Conservation (phyloP, 2,113 vertebrate genomes). For the Paracanthobrama guichenoti region DNA sequence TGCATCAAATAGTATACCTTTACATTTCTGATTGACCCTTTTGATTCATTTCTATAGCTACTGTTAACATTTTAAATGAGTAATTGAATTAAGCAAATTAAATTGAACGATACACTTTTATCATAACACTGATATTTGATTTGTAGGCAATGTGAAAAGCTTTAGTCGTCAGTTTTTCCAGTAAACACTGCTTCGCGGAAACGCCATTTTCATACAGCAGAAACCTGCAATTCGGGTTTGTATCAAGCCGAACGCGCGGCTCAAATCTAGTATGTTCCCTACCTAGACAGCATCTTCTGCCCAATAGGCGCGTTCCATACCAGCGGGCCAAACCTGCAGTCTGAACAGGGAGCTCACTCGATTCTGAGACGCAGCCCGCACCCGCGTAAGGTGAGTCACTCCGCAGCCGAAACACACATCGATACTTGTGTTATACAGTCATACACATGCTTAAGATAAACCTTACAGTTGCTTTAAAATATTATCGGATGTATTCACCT, state of each 20-base stretch:
- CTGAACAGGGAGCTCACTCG: neutral
- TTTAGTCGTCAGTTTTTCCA: too few species aligned
- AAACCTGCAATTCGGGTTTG: constrained; percentile 38
- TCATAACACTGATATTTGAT: too few species aligned
- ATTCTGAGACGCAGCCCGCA: neutral
- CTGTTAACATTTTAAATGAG: too few species aligned
- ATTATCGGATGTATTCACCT: too few species aligned
- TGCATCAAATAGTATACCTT: too few species aligned
- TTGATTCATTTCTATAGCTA: too few species aligned
- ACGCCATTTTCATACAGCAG: constrained; percentile 19
- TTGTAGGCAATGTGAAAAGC: too few species aligned
- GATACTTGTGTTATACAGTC: neutral
- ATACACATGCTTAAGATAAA: neutral
- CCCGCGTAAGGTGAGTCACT: constrained; percentile 5
- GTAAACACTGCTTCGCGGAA: neutral
- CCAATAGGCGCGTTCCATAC: neutral
- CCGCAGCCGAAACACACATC: neutral
- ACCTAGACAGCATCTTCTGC: neutral
- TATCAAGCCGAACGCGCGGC: neutral
- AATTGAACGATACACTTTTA: too few species aligned
- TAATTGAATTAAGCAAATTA: too few species aligned
- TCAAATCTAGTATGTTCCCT: neutral
- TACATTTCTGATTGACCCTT: too few species aligned
- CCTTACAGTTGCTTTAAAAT: neutral
- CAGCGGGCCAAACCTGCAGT: neutral